Conservation (phyloP, 2,113 vertebrate genomes). For the Mungos mungo region DNA sequence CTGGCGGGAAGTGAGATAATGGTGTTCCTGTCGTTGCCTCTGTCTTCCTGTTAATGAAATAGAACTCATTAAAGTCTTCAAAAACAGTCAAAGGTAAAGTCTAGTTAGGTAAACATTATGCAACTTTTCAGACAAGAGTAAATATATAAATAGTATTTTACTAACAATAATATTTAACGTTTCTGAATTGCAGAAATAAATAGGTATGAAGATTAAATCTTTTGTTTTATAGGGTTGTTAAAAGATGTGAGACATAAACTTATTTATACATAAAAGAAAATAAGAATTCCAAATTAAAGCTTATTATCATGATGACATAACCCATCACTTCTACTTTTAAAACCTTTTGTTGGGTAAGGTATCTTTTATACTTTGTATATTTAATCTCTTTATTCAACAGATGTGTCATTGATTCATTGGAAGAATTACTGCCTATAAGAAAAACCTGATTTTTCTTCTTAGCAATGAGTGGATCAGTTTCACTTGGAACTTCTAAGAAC, state of each 20-base stretch:
- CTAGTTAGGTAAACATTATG: not conserved
- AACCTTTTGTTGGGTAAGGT: not conserved
- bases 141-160: not conserved
- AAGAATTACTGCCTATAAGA: not conserved
- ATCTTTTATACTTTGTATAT: not conserved
- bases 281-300: slow-evolving; percentile 36
- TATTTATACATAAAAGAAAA: slow-evolving; percentile 43
- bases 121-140: slow-evolving; percentile 28
- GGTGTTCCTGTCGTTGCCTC: not conserved
- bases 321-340: not conserved
- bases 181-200: slow-evolving; percentile 35
- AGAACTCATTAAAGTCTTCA: not conserved
- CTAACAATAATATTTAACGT: slow-evolving; percentile 19
- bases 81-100: not conserved
- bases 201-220: slow-evolving; percentile 37
- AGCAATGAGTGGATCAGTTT: not conserved
- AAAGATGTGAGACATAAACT: slow-evolving; percentile 34
- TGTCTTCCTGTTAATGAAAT: slow-evolving; percentile 5
- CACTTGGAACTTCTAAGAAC: slow-evolving; percentile 23
- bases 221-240: slow-evolving; percentile 52
- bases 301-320: not conserved
- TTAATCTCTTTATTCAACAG: not conserved
- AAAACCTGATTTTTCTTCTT: not conserved
- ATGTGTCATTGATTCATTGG: not conserved
- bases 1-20: slow-evolving; percentile 7